Percentiles rank a stretch among this genome's conserved stretches.
phyloP scores from a whole-genome alignment of 2,888 invertebrate species.

The Ernsta delagoae region DNA sequence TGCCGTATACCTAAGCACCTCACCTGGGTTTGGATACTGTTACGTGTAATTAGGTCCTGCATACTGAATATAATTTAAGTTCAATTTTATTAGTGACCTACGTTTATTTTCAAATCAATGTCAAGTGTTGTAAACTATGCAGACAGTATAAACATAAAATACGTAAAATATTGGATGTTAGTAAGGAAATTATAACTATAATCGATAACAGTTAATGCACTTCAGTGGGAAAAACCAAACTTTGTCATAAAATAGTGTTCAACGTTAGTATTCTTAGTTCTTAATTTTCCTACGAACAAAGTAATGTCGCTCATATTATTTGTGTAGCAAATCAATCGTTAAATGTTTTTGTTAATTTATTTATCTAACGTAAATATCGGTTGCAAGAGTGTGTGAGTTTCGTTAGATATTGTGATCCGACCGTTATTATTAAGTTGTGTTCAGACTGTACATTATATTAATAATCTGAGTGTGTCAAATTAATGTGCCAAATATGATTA shows the following conservation, averaged over 20 bases:
- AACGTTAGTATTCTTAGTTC: constrained; percentile 25
- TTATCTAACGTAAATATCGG: not conserved
- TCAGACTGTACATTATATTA: too few relatives aligned
- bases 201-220: constrained; percentile 39
- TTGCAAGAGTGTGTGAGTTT: not conserved
- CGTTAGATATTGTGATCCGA: too few relatives aligned
- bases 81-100: constrained; percentile 22
- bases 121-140: constrained; percentile 34
- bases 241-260: constrained; percentile 29
- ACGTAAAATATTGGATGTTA: constrained; percentile 42
- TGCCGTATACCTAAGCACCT: constrained; percentile 15
- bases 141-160: constrained; percentile 34
- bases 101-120: too few relatives aligned
- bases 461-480: too few relatives aligned
- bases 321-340: not conserved
- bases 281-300: constrained; percentile 14
- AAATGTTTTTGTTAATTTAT: not conserved
- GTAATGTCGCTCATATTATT: constrained; percentile 12
- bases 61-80: constrained; percentile 5
- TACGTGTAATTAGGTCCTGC: constrained; percentile 29
- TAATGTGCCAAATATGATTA: too few relatives aligned
- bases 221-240: constrained; percentile 43
- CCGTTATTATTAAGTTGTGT: too few relatives aligned
- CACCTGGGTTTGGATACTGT: constrained; percentile 16
- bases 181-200: constrained; percentile 40